Base-by-base conservation (phyloP, 1,140 invertebrate species). In the Drosophila sechellia region DNA sequence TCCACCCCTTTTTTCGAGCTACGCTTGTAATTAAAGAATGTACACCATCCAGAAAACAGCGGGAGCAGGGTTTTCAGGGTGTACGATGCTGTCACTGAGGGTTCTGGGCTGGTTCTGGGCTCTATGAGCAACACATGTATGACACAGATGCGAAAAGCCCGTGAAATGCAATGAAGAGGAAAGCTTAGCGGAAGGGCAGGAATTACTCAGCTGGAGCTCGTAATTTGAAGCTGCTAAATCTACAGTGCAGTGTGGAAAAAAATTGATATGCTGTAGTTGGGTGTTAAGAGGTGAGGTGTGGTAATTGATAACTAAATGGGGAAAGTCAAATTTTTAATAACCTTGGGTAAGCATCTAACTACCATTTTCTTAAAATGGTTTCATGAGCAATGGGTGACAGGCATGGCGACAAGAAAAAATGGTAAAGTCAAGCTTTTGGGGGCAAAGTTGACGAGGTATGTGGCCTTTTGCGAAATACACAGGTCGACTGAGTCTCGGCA, bases 1-100 rank as follows among this genome's bases (percentile, higher is more conserved):
- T 76, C 37, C 50, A 15, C 61, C 66, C 61, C 31, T 65, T 37
- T n/a, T 39, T 40, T 60, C 13, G 5, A 13, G 17, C 56, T 35
- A 31, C 15, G 57, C 48, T 68, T 34, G 55, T 76, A 76, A 76
- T 76, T 76, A 76, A 76, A 71, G 70, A 65, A 71, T 71, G 68
- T 64, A 71, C 68, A 70, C 43, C 65, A 49, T 40, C 68, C 68
- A 42, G 64, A 34, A 70, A 70, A 27, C 68, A 71, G 68, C 54
- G 35, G 68, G 68, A 17, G 40, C 34, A 10, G 50, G 50, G 55
- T 59, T 12, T 48, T 58, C 39, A 31, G 22, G 42, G 34, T 45
- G 34, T 15, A 15, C 3, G 25, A 39, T 11, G 55, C 20, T 50
- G 43, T 65, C 58, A 34, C 45, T 20, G 13, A 5, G 2, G 13